Percentiles rank a stretch among this genome's conserved stretches.
Evolutionary conservation across 2,113 vertebrate genomes (phyloP).

Genomic region (Eulacestoma nigropectus): DNA sequence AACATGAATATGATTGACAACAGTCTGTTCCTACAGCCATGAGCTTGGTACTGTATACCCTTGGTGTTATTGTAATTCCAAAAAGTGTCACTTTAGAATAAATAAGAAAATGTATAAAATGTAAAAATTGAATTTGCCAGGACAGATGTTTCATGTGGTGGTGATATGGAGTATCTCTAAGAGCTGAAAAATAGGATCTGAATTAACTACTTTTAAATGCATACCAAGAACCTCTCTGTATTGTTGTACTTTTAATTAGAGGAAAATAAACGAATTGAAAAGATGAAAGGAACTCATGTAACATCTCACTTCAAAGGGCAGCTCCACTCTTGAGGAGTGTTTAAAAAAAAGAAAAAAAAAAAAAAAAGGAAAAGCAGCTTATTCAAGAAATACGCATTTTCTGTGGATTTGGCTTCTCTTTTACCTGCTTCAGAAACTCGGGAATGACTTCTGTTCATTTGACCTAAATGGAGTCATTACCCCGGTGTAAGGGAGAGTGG

Average conservation of each 20-base stretch:
- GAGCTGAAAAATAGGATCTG: background rate
- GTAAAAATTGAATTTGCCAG: background rate
- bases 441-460: background rate
- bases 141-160: background rate
- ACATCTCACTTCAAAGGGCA: constrained; percentile 51
- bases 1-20: background rate
- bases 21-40: background rate
- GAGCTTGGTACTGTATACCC: background rate
- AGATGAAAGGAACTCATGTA: constrained; percentile 56
- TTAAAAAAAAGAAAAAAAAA: background rate
- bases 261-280: constrained; percentile 58
- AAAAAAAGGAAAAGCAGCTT: constrained; percentile 14
- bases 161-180: background rate
- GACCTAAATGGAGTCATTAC: background rate
- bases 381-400: constrained; percentile 19
- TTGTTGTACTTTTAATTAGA: constrained; percentile 57
- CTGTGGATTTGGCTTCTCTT: constrained; percentile 11
- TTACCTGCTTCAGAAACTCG: constrained; percentile 1
- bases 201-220: constrained; percentile 3
- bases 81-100: background rate
- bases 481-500: background rate
- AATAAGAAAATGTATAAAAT: background rate
- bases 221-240: background rate
- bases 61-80: background rate
- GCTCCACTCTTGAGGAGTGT: constrained; percentile 16